A percentile compares a stretch with the other conserved stretches of the same genome.
Conservation (phyloP, 92 coral and sea anemone species). For the Actinostola sp. region DNA sequence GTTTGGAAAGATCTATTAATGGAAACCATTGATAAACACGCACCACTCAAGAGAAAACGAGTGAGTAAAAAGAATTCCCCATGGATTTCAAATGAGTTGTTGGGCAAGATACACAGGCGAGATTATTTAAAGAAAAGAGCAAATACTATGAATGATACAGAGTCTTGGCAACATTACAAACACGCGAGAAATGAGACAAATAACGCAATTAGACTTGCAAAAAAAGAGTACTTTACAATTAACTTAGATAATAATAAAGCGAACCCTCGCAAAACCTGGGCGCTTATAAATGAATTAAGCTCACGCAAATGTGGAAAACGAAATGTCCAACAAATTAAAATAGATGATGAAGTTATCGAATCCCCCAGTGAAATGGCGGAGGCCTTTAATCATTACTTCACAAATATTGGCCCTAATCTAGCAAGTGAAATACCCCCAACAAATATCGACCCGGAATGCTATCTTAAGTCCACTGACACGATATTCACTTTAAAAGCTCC, state of each 20-base stretch:
- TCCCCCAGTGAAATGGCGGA: constrained; percentile 35
- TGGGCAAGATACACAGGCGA: no score
- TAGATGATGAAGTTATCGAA: constrained; percentile 8
- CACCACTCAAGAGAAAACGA: no score
- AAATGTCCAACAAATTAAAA: constrained; percentile 22
- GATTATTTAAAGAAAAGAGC: no score
- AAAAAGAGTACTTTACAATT: constrained; percentile 7
- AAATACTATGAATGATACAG: no score
- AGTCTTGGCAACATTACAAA: constrained; percentile 29
- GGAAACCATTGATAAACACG: no score
- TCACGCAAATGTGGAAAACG: constrained; percentile 20
- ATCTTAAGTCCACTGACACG: constrained; percentile 23
- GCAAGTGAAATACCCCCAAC: constrained; percentile 36
- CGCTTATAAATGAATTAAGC: constrained; percentile 36
- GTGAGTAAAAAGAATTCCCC: no score
- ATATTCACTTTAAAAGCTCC: constrained; percentile 24
- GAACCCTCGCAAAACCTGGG: constrained; percentile 44
- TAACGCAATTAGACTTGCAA: constrained; percentile 27
- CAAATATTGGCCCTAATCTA: constrained; percentile 30
- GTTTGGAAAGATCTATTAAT: no score
- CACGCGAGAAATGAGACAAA: constrained; percentile 22
- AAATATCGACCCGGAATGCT: constrained; percentile 24
- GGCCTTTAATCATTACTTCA: constrained; percentile 27
- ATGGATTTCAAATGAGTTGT: no score
- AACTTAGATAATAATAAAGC: constrained; percentile 1